Base-by-base conservation (phyloP, 2,888 invertebrate species). In the Chironomus riparius region DNA sequence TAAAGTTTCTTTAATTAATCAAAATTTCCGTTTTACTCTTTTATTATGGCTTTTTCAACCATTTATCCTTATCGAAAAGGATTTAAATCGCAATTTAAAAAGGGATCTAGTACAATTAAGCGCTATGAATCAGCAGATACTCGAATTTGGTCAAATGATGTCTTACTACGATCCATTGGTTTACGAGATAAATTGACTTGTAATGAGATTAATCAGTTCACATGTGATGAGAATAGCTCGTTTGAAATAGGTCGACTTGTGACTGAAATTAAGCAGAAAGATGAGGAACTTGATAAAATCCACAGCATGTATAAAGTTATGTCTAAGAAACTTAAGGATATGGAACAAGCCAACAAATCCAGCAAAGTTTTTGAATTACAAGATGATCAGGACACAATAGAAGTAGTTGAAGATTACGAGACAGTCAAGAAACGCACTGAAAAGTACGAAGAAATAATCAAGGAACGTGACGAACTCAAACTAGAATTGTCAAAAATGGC, bases 271-370 rank as follows among this genome's bases (percentile, higher is more conserved):
- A 24, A 65, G 65, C 15, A 62, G 6, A 65, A 68, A 18, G 68
- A 68, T 48, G 68, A 47, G 4, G 74, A 74, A 18, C 47, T 74
- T 7, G 74, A 74, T 24, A 68, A 74, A 24, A 68, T 74, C 1
- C 74, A 74, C 47, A 68, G 22, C n/a, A 15, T 74, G 12, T 74
- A 47, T 13, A 74, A 74, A 47, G 28, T 13, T 0, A 7, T 47
- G 13, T 68, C 68, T 7, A 6, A 28, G 22, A 74, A 74, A 15
- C 47, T 74, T 4, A 61, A 74, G 5, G 47, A 47, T 6, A 22
- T 74, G 18, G 62, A 74, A 6, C 47, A 24, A 13, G 38, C 18
- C 12, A 10, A n/a, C 4, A 74, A 74, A 2, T 21, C 47, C 4
- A 48, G 5, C 21, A 74, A 48, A 24, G 6, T 15, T 38, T 38